Evolutionary conservation across 1,140 invertebrate genomes (phyloP), one percentile per base, ranked within the genome.

Genomic region (Dendroctonus valens): DNA sequence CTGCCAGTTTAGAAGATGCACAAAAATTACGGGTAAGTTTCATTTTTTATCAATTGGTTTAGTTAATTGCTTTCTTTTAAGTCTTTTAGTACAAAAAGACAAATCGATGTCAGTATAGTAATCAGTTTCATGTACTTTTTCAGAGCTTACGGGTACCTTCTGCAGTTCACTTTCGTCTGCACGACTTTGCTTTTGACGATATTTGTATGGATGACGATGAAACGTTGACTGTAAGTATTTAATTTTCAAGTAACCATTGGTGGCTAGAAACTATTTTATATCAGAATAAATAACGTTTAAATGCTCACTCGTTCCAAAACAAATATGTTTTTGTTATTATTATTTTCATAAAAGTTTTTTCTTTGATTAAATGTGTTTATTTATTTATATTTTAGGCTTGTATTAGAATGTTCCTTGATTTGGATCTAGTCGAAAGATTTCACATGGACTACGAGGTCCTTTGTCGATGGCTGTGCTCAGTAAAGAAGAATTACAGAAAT

Each of bases 401-500:
- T 77, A 81, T 96, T 39, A 83, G 93, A 69, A 95, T 96, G 93
- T 95, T 96, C 80, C 81, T 94, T 58, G 93, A 95, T 81, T 82
- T 95, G 72, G 92, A 94, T 78, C 88, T 96, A 74, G 90, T 95
- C 50, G 91, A 94, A 77, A 81, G 91, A 63, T 96, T 95, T 79
- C 91, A 93, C 74, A 94, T 96, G 70, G 91, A 95, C 72, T 94
- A 95, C 78, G 86, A 90, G 69, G 91, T 94, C 11, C 81, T 94
- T 0, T 94, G 92, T 77, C 84, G 92, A 66, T 97, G 94, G 94
- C 81, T 97, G 38, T 82, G 95, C 51, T 95, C 92, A 73, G 94
- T 98, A 6, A 96, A 96, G 82, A 98, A 97, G 78, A 98, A 98
- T 79, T 98, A 98, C 80, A 85, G 96, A 54, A 93, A 94, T 76